Evolutionary conservation across 2,888 invertebrate species (phyloP), one percentile per base, ranked within the genome.

Genomic region (Camptogramma bilineatum): DNA sequence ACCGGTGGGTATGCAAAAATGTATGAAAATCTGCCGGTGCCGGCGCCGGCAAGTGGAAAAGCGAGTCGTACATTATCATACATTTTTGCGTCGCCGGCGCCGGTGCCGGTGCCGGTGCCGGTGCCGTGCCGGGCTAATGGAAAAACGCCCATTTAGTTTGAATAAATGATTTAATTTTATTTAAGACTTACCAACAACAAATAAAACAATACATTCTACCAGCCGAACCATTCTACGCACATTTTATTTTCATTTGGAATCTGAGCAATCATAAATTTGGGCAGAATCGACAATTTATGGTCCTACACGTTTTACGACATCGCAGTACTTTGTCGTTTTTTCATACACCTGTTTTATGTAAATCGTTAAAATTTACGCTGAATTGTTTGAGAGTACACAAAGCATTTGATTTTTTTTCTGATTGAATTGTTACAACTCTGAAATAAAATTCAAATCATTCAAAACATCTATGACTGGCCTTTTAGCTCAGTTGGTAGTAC

Each of bases 291-390:
- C 63, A 69, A 74, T 80, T 81, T 80, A 80, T 77, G 66, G 77
- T 57, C 61, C 64, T 72, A 74, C 71, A 74, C 71, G 74, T 71
- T 78, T 78, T 79, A 70, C 76, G 75, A 76, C 73, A 75, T 69
- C 66, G 52, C 67, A 53, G 64, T 69, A 63, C 71, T 70, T 74
- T 64, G 70, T 70, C 73, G 73, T 72, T 71, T 75, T 68, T 67
- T 52, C 55, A 64, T 69, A 62, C 58, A 66, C 66, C 58, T 60
- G 64, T 56, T 64, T 51, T 63, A 62, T 62, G 31, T 39, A 19
- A 47, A 42, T 28, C 17, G 50, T 59, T 50, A 16, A 46, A 52
- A 19, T 28, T 52, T 13, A 8, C 54, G 9, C 39, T 56, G 48
- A 50, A 34, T 56, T 56, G 47, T 48, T 48, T 48, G 9, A 24